These are phyloP conservation scores for Eupithecia subumbrata DNA, from an alignment of 2,888 invertebrate species.

Conservation along the genomic window DNA sequence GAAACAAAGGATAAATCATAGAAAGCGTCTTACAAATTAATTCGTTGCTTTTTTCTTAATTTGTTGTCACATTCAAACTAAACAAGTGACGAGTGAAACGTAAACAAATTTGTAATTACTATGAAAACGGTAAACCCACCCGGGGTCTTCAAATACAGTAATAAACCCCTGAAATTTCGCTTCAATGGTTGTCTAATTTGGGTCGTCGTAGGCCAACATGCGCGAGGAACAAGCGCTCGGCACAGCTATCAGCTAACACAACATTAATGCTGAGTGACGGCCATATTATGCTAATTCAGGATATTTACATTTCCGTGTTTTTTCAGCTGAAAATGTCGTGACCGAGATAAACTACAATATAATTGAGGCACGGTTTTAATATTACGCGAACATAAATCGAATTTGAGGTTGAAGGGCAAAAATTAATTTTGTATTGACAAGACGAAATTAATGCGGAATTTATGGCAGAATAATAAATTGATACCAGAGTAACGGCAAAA, in stretches of 20 bases:
- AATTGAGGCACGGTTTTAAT: background rate
- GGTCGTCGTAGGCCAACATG: background rate
- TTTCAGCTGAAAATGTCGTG: conserved; percentile 10
- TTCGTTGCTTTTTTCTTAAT: background rate
- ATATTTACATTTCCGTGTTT: conserved; percentile 24
- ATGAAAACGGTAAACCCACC: background rate
- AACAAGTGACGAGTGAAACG: background rate
- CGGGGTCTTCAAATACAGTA: background rate
- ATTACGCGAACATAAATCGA: background rate
- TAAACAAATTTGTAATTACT: background rate
- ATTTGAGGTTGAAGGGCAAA: conserved; percentile 3
- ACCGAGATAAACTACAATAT: background rate
- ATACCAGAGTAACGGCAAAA: background rate
- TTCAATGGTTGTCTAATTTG: background rate
- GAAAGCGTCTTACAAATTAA: background rate
- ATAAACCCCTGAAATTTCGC: background rate
- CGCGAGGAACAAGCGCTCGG: background rate
- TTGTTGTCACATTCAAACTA: background rate
- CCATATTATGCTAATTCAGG: conserved; percentile 28
- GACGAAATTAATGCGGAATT: background rate
- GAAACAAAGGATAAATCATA: background rate
- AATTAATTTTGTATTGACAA: background rate
- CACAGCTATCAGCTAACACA: conserved; percentile 11
- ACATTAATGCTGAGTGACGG: conserved; percentile 26
- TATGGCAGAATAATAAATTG: background rate